Percentiles rank a stretch among this genome's conserved stretches.
phyloP scores from a whole-genome alignment of 2,113 vertebrate species.

The Bubo bubo region DNA sequence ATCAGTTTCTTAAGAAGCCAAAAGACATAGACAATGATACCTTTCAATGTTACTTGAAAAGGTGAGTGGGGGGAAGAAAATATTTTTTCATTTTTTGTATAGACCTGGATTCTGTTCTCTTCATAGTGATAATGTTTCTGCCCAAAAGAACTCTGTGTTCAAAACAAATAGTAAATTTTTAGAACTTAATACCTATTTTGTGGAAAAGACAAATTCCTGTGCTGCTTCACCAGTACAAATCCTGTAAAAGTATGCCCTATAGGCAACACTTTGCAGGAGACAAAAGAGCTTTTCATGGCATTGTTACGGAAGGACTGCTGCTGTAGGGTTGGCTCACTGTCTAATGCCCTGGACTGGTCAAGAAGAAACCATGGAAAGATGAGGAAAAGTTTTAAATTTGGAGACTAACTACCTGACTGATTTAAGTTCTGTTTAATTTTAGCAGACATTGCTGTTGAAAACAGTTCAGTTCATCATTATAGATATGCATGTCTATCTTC shows the following conservation, averaged over 20 bases:
- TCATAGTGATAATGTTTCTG: neutral
- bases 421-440: neutral
- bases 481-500: neutral
- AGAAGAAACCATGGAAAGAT: neutral
- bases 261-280: neutral
- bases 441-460: neutral
- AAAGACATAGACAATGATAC: neutral
- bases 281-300: neutral
- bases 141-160: neutral
- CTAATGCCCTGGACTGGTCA: neutral
- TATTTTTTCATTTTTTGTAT: neutral
- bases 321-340: neutral
- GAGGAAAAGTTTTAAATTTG: neutral
- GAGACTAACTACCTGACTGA: neutral
- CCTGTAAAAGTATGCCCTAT: neutral
- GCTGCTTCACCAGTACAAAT: neutral
- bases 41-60: neutral
- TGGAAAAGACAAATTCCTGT: neutral
- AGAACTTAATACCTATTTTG: neutral
- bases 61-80: rapidly evolving
- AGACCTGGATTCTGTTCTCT: neutral
- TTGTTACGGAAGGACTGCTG: neutral
- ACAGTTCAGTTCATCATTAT: neutral
- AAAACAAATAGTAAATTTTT: neutral
- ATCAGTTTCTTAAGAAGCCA: neutral